Evolutionary conservation across 1,140 invertebrate genomes (phyloP).

Genomic region (Chelonus insularis): DNA sequence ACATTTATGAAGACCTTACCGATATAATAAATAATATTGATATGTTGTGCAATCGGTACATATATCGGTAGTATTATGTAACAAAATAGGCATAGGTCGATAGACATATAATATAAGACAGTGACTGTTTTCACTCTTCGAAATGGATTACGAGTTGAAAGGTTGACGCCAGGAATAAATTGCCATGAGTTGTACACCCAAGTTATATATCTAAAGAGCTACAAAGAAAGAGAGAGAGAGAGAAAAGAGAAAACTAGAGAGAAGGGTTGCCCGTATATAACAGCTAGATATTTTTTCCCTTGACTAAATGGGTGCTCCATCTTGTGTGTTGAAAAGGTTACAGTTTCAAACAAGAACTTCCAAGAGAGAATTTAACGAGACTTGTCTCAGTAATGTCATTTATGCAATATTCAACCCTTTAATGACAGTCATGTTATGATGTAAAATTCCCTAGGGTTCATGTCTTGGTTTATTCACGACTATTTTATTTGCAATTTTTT

Average conservation of each 20-base stretch:
- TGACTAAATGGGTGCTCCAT: constrained; percentile 6
- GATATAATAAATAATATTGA: neutral
- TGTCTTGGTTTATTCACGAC: too few relatives aligned
- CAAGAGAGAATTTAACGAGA: constrained; percentile 2
- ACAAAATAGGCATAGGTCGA: neutral
- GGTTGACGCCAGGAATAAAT: constrained; percentile 20
- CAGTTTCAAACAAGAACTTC: constrained; percentile 9
- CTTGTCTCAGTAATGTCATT: neutral
- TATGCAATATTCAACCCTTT: neutral
- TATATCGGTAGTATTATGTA: neutral
- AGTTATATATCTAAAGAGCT: neutral
- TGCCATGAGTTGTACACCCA: neutral
- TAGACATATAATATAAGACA: neutral
- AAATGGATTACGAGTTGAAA: constrained; percentile 28
- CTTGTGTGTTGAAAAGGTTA: constrained; percentile 11
- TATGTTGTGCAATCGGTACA: neutral
- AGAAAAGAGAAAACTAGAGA: neutral
- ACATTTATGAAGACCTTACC: too few relatives aligned
- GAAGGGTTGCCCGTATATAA: neutral
- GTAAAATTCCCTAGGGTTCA: too few relatives aligned
- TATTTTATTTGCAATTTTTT: too few relatives aligned
- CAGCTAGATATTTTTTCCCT: constrained; percentile 1
- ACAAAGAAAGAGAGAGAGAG: neutral
- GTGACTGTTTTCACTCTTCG: constrained; percentile 17
- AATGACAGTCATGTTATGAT: neutral